Base-by-base conservation (phyloP, 2,888 invertebrate genomes). In the Trachelus iudaicus region DNA sequence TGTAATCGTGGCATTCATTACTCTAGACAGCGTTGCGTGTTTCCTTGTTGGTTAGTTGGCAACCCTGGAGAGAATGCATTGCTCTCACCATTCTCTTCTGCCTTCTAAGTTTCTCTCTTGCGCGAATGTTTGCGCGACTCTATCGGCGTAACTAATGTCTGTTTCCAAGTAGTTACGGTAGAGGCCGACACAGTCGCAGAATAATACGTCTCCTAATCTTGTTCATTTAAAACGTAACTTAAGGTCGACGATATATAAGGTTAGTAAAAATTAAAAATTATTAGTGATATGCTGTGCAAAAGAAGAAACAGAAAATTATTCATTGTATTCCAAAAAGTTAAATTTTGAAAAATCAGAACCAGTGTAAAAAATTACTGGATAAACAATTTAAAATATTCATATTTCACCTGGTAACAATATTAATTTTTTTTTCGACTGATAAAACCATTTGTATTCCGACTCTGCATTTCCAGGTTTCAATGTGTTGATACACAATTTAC, bases 141-240 rank as follows among this genome's bases (percentile, higher is more conserved):
- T 77, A 73, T 77, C 77, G 15, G 69, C 35, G 69, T 75, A 75
- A 77, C 75, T 33, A 74, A 75, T 77, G 75, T 77, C 75, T 75
- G 68, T 75, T 75, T 77, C 69, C 69, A 69, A 69, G 73, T 56
- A 74, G 56, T 31, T 31, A 34, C 74, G 68, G 34, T 73, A 33
- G 73, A 71, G 37, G 40, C 71, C 23, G 34, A 69, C 69, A 33
- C 69, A 13, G 69, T 15, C 13, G 69, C 69, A 15, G 69, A 69
- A 30, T 33, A 69, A 30, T 33, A 69, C 69, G 76, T 40, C 74
- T 68, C 74, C 69, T 78, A 79, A 80, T 80, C 78, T 80, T 79
- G 73, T 79, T 79, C 80, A 68, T 75, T 79, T 76, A 77, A 75
- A 77, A 75, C 56, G 75, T 30, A 75, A 77, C 77, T 71, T 77